Evolutionary conservation across 2,888 invertebrate genomes (phyloP).

Genomic region (Sinelater perroti): DNA sequence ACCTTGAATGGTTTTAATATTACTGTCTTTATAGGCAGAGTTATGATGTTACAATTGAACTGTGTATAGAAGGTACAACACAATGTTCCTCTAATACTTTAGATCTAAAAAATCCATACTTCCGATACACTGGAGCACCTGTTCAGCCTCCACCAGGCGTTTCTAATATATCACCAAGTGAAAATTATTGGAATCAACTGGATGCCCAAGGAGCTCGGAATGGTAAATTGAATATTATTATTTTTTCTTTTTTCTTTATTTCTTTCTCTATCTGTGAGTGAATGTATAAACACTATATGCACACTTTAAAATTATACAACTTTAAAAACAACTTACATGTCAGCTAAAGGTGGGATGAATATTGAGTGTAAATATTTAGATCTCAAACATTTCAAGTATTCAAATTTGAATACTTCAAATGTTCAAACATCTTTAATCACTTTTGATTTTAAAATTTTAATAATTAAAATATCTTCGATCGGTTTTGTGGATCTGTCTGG

Average conservation of each 20-base stretch:
- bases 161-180: constrained; percentile 90
- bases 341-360: too few relatives aligned
- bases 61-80: constrained; percentile 88
- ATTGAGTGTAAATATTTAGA: neutral
- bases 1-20: too few relatives aligned
- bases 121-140: constrained; percentile 93
- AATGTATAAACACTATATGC: too few relatives aligned
- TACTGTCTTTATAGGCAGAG: constrained; percentile 76
- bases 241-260: constrained; percentile 5
- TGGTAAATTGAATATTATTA: constrained; percentile 49
- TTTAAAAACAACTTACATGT: too few relatives aligned
- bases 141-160: constrained; percentile 93
- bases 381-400: too few relatives aligned
- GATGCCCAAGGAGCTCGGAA: constrained; percentile 75
- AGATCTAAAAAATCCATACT: constrained; percentile 98
- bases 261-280: too few relatives aligned
- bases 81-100: constrained; percentile 89
- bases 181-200: constrained; percentile 88
- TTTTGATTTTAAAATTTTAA: too few relatives aligned
- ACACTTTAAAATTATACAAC: too few relatives aligned
- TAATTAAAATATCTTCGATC: too few relatives aligned
- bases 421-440: too few relatives aligned
- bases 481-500: too few relatives aligned
- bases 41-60: constrained; percentile 97
- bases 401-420: too few relatives aligned